These are phyloP conservation scores for Periphyllus acericola DNA, from an alignment of 2,888 invertebrate species.

Conservation along the genomic window DNA sequence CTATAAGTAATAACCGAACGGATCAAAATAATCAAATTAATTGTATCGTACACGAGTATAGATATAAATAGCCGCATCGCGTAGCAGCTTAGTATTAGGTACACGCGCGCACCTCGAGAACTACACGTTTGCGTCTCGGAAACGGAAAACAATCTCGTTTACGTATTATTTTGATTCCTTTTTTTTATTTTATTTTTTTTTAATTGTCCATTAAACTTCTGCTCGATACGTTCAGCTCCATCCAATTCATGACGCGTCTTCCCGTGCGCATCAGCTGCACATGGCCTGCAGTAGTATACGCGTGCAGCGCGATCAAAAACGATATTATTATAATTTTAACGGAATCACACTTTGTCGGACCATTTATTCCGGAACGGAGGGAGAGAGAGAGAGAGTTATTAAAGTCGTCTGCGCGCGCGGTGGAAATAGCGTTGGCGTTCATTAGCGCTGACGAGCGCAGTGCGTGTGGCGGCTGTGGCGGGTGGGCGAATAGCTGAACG, in stretches of 20 bases:
- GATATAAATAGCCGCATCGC: too few relatives aligned
- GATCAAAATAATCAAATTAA: neutral
- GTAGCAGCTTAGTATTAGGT: too few relatives aligned
- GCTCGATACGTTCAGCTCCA: conserved; percentile 6
- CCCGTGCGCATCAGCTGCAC: too few relatives aligned
- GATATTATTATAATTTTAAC: conserved; percentile 5
- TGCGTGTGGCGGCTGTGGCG: neutral
- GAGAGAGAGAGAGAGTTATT: too few relatives aligned
- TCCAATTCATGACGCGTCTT: neutral
- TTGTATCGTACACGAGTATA: neutral
- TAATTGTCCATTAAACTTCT: conserved; percentile 8
- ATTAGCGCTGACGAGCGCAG: conserved; percentile 9
- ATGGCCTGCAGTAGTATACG: neutral
- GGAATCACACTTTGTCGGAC: conserved; percentile 14
- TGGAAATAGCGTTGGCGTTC: conserved; percentile 48
- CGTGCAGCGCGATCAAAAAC: conserved; percentile 13
- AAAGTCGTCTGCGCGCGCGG: conserved; percentile 30
- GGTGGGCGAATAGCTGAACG: conserved; percentile 40
- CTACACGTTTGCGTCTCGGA: neutral
- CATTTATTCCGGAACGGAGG: conserved; percentile 36
- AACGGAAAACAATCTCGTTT: conserved; percentile 17
- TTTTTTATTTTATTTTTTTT: too few relatives aligned
- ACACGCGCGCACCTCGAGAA: neutral
- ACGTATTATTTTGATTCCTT: too few relatives aligned
- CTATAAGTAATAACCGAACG: neutral